Conservation (phyloP, 2,797 vertebrate genomes). For the Hafferia zeledoni region DNA sequence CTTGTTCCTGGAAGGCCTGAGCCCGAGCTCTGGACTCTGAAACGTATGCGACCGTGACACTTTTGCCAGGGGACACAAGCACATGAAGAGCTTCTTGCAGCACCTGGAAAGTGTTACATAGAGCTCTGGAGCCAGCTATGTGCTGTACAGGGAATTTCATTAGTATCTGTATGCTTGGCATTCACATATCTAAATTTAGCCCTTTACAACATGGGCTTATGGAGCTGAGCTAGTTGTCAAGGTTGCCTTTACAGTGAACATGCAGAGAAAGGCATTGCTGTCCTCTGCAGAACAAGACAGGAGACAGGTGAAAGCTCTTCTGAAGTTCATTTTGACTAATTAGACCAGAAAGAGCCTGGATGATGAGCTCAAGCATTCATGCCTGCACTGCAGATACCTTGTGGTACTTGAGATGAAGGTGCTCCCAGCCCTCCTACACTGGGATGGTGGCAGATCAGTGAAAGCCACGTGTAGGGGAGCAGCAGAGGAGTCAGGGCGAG, state of each 20-base stretch:
- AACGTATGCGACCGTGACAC: accelerated
- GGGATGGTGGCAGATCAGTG: background rate
- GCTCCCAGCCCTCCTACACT: background rate
- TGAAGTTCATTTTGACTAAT: background rate
- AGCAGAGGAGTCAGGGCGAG: background rate
- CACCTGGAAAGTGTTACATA: background rate
- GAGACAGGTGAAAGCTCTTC: background rate
- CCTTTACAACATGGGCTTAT: background rate
- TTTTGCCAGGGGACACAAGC: background rate
- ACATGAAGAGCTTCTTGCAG: background rate
- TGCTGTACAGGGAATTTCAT: background rate
- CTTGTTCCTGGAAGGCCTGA: background rate
- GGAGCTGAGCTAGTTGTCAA: background rate
- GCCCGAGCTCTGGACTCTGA: background rate
- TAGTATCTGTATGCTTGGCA: background rate
- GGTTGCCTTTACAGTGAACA: background rate
- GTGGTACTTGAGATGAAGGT: background rate
- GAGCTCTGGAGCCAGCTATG: background rate
- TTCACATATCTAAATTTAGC: background rate
- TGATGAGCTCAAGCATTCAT: background rate
- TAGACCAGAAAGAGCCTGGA: background rate
- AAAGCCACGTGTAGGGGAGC: background rate
- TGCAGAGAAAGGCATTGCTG: background rate
- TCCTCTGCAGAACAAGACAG: background rate
- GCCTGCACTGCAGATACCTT: background rate